Evolutionary conservation across 2,797 vertebrate genomes (phyloP).

Genomic region (Sylvilagus floridanus): DNA sequence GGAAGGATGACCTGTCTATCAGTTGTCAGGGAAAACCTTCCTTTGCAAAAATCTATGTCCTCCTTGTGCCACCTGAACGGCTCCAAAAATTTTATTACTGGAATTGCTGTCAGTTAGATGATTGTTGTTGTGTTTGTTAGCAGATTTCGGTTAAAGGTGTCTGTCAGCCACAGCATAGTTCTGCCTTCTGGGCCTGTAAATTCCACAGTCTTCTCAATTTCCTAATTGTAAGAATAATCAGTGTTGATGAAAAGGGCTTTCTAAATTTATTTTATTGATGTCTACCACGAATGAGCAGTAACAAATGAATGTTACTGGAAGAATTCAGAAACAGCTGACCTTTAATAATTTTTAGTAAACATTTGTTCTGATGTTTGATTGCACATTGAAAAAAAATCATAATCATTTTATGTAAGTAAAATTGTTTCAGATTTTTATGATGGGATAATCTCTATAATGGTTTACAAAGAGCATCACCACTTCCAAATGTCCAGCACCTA

Average conservation of each 20-base stretch:
- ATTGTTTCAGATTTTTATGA: conserved; percentile 27
- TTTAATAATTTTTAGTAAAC: conserved; percentile 51
- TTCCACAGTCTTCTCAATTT: neutral
- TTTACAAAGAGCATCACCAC: conserved; percentile 32
- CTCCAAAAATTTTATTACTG: neutral
- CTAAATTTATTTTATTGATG: neutral
- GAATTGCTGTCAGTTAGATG: conserved; percentile 4
- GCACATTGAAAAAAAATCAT: conserved; percentile 24
- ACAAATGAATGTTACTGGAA: neutral
- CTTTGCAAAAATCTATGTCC: neutral
- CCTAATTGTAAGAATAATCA: neutral
- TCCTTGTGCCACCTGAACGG: neutral
- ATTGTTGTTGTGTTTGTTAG: neutral
- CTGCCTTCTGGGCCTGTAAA: neutral
- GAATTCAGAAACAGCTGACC: conserved; percentile 41
- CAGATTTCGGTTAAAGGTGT: neutral
- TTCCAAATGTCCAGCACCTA: neutral
- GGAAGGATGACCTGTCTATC: neutral
- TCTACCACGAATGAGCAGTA: neutral
- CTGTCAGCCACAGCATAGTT: neutral
- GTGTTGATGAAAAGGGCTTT: neutral
- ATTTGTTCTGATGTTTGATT: neutral
- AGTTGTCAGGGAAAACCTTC: neutral
- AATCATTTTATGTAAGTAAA: conserved; percentile 51
- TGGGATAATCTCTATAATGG: conserved; percentile 15